phyloP scores from a whole-genome alignment of 2,888 invertebrate genomes.

The Ecliptopera silaceata region DNA sequence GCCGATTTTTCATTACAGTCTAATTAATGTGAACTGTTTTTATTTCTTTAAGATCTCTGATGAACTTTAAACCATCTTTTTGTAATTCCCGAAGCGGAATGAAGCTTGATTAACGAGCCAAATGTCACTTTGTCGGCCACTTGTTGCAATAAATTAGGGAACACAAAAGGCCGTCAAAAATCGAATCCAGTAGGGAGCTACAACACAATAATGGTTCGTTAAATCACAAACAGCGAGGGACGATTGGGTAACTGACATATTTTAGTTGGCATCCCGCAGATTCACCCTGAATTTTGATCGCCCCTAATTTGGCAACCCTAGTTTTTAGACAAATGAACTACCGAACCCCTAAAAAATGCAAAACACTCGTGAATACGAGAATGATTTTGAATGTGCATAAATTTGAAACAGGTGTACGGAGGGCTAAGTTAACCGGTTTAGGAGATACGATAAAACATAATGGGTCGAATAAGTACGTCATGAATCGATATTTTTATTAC shows the following conservation, averaged over 20 bases:
- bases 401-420: slow-evolving; percentile 71
- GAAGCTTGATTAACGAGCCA: slow-evolving; percentile 33
- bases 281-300: slow-evolving; percentile 48
- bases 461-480: slow-evolving; percentile 36
- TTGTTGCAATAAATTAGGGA: slow-evolving; percentile 59
- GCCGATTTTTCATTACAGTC: slow-evolving; percentile 66
- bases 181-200: slow-evolving; percentile 66
- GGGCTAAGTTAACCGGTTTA: slow-evolving; percentile 58
- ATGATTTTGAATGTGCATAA: slow-evolving; percentile 65
- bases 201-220: slow-evolving; percentile 77
- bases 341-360: slow-evolving; percentile 59
- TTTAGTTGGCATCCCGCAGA: slow-evolving; percentile 54
- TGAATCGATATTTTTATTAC: slow-evolving; percentile 42
- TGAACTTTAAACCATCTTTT: slow-evolving; percentile 27
- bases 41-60: slow-evolving; percentile 30
- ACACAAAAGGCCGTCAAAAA: slow-evolving; percentile 62
- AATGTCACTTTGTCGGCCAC: slow-evolving; percentile 37
- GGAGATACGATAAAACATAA: slow-evolving; percentile 38
- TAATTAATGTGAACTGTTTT: slow-evolving; percentile 62
- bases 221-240: slow-evolving; percentile 58
- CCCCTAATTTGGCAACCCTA: slow-evolving; percentile 51
- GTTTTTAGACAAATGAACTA: slow-evolving; percentile 55
- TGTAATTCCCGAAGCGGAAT: no score
- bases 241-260: slow-evolving; percentile 56
- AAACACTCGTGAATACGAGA: slow-evolving; percentile 59